Evolutionary conservation across 2,888 invertebrate species (phyloP), one percentile per base, ranked within the genome.

Genomic region (Apotomis turbidana): DNA sequence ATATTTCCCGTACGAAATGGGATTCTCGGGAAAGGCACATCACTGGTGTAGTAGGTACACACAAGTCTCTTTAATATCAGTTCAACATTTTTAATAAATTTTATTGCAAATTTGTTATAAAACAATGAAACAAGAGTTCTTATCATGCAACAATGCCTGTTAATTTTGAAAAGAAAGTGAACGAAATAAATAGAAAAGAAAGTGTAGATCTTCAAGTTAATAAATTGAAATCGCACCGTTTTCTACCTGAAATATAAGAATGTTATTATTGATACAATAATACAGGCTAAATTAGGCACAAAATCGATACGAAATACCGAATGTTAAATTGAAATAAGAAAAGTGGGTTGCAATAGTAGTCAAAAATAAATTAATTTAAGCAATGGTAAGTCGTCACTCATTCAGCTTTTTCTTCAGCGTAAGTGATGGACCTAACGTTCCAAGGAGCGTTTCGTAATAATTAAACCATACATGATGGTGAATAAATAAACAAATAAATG

Each of bases 221-320:
- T 57, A 76, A 66, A 63, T 71, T 60, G 62, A 81, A 78, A 49
- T 70, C 58, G 68, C 52, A 76, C 61, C 55, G 67, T 73, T 78
- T 79, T 75, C 57, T 68, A 74, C 76, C 80, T 80, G 79, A 79
- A 82, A 79, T 78, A 15, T 68, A 70, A 78, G 58, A 73, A 64
- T 68, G 41, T 63, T 62, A 64, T 62, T 55, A 49, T 49, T 55
- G 66, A 36, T 51, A 51, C 4, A 41, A 5, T 41, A 5, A 41
- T 36, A 15, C 62, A 62, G 62, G 15, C 15, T 15, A 4, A 49
- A 46, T 61, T 61, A 61, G 27, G 55, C 27, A 66, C 3, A 13
- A 13, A 51, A 3, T 9, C 8, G 54, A 13, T 44, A 12, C 44
- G 44, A 61, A 13, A 15, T 44, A 54, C 41, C 64, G 54, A 10